Conservation (phyloP, 2,888 invertebrate species). For the Hemaris fuciformis region DNA sequence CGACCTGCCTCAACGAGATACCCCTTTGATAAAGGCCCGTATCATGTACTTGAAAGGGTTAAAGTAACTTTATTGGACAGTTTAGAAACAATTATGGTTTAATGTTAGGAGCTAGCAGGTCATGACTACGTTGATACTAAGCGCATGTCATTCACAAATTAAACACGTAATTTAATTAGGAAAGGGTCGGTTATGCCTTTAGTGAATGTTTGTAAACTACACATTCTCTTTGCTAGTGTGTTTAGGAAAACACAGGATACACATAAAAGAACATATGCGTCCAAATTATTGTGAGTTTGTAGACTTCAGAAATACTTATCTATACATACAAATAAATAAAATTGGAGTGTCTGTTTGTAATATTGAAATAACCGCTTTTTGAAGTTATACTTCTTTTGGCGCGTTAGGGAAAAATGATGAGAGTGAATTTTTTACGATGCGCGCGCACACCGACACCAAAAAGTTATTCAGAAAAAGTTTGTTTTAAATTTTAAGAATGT, state of each 20-base stretch:
- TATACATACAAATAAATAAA: too few species aligned
- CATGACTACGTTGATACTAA: constrained; percentile 24
- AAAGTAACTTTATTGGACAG: constrained; percentile 40
- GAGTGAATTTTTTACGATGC: too few species aligned
- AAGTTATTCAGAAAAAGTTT: too few species aligned
- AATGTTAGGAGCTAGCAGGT: constrained; percentile 21
- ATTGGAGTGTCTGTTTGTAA: too few species aligned
- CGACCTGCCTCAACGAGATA: constrained; percentile 53
- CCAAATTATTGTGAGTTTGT: too few species aligned
- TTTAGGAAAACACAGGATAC: background rate
- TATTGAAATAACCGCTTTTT: too few species aligned
- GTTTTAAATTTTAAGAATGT: too few species aligned
- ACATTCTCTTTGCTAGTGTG: background rate
- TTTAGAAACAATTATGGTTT: constrained; percentile 41
- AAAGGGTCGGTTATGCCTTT: background rate
- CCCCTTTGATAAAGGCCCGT: constrained; percentile 47
- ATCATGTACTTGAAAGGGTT: constrained; percentile 45
- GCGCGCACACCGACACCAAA: too few species aligned
- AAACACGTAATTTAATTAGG: constrained; percentile 17
- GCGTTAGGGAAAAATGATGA: too few species aligned
- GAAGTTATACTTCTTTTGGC: too few species aligned
- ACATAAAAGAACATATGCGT: background rate
- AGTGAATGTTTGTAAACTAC: background rate
- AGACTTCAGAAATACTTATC: too few species aligned
- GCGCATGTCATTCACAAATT: constrained; percentile 18